A percentile compares a stretch with the other conserved stretches of the same genome.
Conservation (phyloP, 2,888 invertebrate genomes). For the Mimachlamys varia region DNA sequence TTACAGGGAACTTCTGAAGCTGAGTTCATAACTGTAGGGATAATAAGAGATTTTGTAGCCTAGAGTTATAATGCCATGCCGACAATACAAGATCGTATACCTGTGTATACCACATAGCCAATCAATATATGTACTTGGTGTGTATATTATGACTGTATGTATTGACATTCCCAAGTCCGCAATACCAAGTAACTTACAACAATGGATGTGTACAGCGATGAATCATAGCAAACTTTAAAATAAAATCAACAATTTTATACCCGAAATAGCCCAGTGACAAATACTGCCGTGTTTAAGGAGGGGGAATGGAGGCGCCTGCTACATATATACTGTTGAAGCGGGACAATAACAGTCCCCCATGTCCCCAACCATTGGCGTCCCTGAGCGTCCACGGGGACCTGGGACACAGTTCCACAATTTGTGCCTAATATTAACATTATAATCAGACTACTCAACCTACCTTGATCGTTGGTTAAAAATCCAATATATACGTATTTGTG, state of each 20-base stretch:
- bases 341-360: slow-evolving; percentile 1
- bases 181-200: not conserved
- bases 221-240: not conserved
- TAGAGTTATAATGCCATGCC: not conserved
- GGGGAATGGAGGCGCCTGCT: not conserved
- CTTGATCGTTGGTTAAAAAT: not conserved
- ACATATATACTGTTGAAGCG: not conserved
- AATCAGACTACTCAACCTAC: not conserved
- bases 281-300: not conserved
- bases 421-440: not conserved
- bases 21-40: not conserved
- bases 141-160: slow-evolving; percentile 8
- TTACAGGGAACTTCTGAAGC: not conserved
- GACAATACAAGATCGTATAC: not conserved
- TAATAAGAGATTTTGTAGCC: not conserved
- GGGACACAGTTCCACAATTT: not conserved
- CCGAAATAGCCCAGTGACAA: not conserved
- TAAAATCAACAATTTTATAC: not conserved
- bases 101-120: not conserved
- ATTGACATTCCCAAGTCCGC: not conserved
- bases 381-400: not conserved
- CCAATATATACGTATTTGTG: not conserved
- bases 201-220: not conserved
- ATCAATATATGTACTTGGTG: not conserved
- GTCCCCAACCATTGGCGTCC: not conserved